Base-by-base conservation (phyloP, 2,113 vertebrate genomes). In the Oryzias woworae region DNA sequence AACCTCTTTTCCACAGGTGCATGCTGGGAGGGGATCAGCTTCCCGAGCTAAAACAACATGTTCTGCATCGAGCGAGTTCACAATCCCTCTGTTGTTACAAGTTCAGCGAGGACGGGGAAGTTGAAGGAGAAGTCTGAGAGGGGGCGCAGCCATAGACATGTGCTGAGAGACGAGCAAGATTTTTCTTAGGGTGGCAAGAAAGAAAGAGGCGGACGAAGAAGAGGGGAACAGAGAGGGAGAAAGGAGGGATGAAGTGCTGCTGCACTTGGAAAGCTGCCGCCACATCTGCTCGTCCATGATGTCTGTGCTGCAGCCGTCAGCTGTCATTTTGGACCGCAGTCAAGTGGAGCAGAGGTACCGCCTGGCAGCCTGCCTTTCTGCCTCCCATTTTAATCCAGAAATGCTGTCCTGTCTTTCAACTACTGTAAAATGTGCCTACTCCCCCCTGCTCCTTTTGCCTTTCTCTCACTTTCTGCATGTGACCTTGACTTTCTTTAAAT, bases 311-410 rank as follows among this genome's bases (percentile, higher is more conserved):
- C 85, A 85, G 85, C 88, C 85, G 82, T 92, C 90, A 92, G 90
- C 90, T 92, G 91, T 92, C 89, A 86, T 87, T 85, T 92, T 92
- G 90, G 90, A 90, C 91, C 73, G 59, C 82, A 90, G 86, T 92
- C 91, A 92, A 92, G 88, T 90, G 75, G 83, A 89, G 86, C 81
- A 86, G 88, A 87, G 86, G 86, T 81, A 88, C 84, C 61, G 77
- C 75, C 84, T 86, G 85, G 75, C 85, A 78, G 66, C 56, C 62
- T 83, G 51, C 62, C 87, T 85, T 82, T 73, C 78, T 69, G 81
- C 67, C 66, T 77, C 74, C 66, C n/a, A 58, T 73, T 74, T 78
- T 60, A 71, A 77, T 70, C 53, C 75, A 76, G 59, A 69, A 78
- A 28, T 77, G 58, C 73, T 82, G 80, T 59, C 78, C 80, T 82